Conservation (phyloP, 2,888 invertebrate species). For the Choristoneura rosaceana region DNA sequence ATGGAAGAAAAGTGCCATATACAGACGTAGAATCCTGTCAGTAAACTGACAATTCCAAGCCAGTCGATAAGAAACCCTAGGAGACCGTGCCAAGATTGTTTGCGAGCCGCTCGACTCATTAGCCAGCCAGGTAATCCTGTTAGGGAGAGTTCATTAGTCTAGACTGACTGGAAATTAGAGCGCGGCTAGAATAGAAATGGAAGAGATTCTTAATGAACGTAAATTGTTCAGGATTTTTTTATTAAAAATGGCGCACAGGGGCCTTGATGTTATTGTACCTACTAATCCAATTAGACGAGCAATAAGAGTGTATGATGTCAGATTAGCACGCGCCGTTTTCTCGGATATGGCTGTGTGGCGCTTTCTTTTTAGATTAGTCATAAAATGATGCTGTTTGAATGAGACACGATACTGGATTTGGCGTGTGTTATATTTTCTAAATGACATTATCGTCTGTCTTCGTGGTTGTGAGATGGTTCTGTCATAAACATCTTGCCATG, state of each 20-base stretch:
- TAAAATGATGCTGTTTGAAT: no score
- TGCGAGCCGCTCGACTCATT: conserved; percentile 3
- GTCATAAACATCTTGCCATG: no score
- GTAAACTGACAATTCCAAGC: not conserved
- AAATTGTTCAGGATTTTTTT: conserved; percentile 12
- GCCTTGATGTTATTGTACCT: no score
- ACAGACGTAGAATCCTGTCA: not conserved
- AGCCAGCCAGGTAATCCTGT: conserved; percentile 29
- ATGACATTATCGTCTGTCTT: no score
- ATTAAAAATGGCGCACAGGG: not conserved
- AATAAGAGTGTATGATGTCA: no score
- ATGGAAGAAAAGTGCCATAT: not conserved
- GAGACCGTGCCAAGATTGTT: conserved; percentile 9
- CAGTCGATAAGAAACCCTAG: conserved; percentile 24
- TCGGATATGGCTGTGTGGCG: no score
- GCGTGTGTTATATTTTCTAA: no score
- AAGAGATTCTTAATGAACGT: conserved; percentile 3
- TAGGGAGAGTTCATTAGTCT: conserved; percentile 33
- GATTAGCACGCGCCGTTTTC: no score
- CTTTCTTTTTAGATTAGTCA: no score
- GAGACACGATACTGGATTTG: no score
- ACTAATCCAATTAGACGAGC: no score
- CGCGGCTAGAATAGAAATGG: not conserved
- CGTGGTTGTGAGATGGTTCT: no score
- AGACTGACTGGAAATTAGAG: conserved; percentile 20